phyloP scores from a whole-genome alignment of 2,113 vertebrate genomes.

The Cyanocitta stelleri region DNA sequence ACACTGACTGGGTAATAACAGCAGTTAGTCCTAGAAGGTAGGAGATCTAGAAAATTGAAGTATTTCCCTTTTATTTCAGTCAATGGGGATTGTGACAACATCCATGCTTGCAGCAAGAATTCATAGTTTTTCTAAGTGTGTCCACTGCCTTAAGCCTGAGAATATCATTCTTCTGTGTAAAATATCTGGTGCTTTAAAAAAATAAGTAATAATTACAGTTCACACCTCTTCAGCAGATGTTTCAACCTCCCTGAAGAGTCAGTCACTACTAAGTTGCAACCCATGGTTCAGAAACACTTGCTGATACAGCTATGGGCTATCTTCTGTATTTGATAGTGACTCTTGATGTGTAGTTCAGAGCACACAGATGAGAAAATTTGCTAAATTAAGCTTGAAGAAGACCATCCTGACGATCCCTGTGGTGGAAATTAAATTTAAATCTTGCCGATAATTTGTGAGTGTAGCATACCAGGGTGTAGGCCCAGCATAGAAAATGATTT shows the following conservation, averaged over 20 bases:
- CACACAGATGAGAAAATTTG: neutral
- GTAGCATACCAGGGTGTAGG: neutral
- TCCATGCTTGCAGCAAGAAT: neutral
- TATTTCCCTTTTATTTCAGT: neutral
- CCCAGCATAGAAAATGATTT: neutral
- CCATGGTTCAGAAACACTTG: neutral
- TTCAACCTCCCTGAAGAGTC: neutral
- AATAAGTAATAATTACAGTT: neutral
- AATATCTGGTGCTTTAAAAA: neutral
- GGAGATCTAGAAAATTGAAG: neutral
- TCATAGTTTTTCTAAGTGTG: neutral
- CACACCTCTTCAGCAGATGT: neutral
- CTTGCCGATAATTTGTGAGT: neutral
- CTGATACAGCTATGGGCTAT: neutral
- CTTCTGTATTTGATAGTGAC: neutral
- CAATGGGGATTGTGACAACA: neutral
- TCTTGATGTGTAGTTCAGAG: neutral
- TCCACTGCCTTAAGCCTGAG: neutral
- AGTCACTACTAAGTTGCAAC: neutral
- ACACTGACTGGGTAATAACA: neutral
- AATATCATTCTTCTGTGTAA: neutral
- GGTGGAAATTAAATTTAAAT: neutral
- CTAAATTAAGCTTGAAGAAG: neutral
- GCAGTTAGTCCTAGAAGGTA: neutral
- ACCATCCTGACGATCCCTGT: neutral